Evolutionary conservation across 2,888 invertebrate species (phyloP).

Genomic region (Punctoribates punctum): DNA sequence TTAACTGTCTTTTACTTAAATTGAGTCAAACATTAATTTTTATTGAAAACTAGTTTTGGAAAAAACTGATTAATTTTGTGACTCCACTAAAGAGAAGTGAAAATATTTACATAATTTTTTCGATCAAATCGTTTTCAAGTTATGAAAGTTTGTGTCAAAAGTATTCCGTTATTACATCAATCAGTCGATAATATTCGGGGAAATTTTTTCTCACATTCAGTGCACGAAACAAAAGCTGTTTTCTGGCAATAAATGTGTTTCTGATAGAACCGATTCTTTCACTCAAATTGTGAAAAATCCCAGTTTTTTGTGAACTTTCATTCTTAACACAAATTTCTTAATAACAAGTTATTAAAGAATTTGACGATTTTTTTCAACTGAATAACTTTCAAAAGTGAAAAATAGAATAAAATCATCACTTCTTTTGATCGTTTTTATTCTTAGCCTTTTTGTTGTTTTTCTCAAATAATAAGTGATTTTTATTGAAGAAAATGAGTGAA

Average conservation of each 20-base stretch:
- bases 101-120: too few species aligned
- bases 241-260: not conserved
- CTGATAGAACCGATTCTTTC: not conserved
- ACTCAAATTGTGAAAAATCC: not conserved
- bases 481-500: not conserved
- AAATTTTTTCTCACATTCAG: too few species aligned
- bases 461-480: not conserved
- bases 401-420: not conserved
- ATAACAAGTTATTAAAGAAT: not conserved
- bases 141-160: too few species aligned
- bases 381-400: not conserved
- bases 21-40: not conserved
- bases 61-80: not conserved
- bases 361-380: too few species aligned
- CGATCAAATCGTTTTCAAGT: too few species aligned
- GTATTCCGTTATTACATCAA: too few species aligned
- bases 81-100: too few species aligned
- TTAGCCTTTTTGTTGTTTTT: not conserved
- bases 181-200: too few species aligned
- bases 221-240: not conserved
- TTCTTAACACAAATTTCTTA: not conserved
- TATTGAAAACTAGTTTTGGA: too few species aligned
- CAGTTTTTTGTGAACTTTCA: not conserved
- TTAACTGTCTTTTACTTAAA: not conserved
- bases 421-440: not conserved